Evolutionary conservation across 1,140 invertebrate genomes (phyloP).

Genomic region (Octopus bimaculoides): DNA sequence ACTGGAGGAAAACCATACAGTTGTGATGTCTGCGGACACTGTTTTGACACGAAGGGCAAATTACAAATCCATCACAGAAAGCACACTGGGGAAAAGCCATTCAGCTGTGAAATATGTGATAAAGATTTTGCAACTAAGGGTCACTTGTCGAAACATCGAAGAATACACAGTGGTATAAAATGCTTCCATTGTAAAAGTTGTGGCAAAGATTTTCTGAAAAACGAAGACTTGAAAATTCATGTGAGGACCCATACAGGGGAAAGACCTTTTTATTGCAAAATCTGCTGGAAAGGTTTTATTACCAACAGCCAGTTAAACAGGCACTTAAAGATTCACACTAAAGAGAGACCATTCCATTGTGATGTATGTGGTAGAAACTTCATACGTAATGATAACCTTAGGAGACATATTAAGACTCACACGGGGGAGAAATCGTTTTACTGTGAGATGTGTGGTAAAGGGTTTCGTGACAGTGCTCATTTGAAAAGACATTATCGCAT

Average conservation of each 20-base stretch:
- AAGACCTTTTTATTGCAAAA: conserved; percentile 12
- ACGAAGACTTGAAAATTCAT: conserved; percentile 16
- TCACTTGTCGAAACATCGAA: conserved; percentile 29
- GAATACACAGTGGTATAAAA: conserved; percentile 29
- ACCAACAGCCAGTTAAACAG: conserved; percentile 16
- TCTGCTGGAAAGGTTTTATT: conserved; percentile 10
- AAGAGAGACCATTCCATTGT: background rate
- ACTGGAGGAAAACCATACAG: conserved; percentile 25
- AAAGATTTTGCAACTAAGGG: conserved; percentile 37
- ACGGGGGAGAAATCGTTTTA: background rate
- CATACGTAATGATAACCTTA: background rate
- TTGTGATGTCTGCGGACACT: conserved; percentile 24
- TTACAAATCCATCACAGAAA: conserved; percentile 23
- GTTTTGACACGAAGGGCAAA: conserved; percentile 17
- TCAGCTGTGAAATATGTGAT: conserved; percentile 33
- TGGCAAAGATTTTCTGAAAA: conserved; percentile 79
- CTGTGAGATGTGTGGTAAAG: background rate
- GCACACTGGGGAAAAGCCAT: conserved; percentile 39
- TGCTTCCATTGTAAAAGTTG: conserved; percentile 57
- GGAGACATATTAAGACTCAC: conserved; percentile 4
- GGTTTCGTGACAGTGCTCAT: background rate
- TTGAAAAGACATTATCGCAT: background rate
- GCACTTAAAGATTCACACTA: conserved; percentile 94
- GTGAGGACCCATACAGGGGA: conserved; percentile 18
- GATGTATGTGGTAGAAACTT: background rate